Evolutionary conservation across 2,113 vertebrate species (phyloP).

Genomic region (Poeciliopsis retropinna): DNA sequence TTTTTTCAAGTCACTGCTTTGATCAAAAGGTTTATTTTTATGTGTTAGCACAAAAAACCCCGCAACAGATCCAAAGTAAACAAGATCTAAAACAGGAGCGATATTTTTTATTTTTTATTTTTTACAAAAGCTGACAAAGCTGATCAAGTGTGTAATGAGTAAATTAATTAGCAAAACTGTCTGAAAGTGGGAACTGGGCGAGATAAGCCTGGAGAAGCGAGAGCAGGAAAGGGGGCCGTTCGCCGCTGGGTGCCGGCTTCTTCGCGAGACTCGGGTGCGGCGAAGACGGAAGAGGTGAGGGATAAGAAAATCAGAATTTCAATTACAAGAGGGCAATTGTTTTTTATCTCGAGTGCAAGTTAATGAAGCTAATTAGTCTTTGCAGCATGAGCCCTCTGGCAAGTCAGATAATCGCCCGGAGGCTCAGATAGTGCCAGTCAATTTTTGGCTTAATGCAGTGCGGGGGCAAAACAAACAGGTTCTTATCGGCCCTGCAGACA

Average conservation of each 20-base stretch:
- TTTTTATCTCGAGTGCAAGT: conserved; percentile 81
- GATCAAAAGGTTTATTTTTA: neutral
- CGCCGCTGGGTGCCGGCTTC: conserved; percentile 16
- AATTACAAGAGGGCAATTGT: conserved; percentile 81
- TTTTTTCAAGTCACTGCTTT: neutral
- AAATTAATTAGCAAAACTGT: conserved; percentile 51
- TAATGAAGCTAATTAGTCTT: conserved; percentile 87
- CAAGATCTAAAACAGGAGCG: neutral
- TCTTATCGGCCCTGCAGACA: conserved; percentile 64
- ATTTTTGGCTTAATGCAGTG: conserved; percentile 71
- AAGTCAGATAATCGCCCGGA: conserved; percentile 76
- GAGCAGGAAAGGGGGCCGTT: neutral
- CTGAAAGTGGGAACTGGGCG: conserved; percentile 25
- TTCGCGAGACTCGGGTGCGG: conserved; percentile 26
- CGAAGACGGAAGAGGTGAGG: conserved; percentile 34
- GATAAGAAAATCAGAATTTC: conserved; percentile 76
- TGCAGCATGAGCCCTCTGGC: conserved; percentile 73
- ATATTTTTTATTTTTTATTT: neutral
- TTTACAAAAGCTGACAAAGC: conserved; percentile 20
- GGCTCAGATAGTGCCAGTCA: conserved; percentile 78
- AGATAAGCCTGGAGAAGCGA: conserved; percentile 14
- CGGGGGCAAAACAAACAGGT: conserved; percentile 64
- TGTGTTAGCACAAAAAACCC: neutral
- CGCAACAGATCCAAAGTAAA: conserved; percentile 31
- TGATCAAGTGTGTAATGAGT: conserved; percentile 22